Evolutionary conservation across 2,113 vertebrate species (phyloP), one percentile per base, ranked within the genome.

Genomic region (Oxyura jamaicensis): DNA sequence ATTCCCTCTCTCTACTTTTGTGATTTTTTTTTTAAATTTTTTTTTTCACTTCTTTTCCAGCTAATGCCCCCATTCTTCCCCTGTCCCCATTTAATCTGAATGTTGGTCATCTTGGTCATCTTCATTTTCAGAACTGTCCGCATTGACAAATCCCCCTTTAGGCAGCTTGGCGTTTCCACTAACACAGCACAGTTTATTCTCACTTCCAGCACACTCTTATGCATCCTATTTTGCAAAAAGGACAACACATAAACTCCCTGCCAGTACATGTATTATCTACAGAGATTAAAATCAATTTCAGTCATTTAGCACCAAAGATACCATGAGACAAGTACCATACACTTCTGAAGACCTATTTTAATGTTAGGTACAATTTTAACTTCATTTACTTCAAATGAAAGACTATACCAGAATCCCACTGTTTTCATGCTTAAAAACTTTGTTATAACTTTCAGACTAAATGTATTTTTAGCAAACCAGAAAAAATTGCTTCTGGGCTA

Each of bases 231-330:
- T 79, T 65, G 13, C 36, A 29, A 22, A 71, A 75, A 71, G 13
- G n/a, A 41, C 25, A 52, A 17, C 8, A 52, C 21, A 23, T n/a
- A 3, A 59, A 50, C 66, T 86, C 10, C 25, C 17, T 29, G 79
- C 9, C 3, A 59, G 6, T 11, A 44, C 23, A 9, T 8, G 3
- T 22, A 20, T 3, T 28, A 16, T 11, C 12, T 41, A 1, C 18
- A 42, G 20, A 58, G 83, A 63, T 26, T 42, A 72, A 36, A 31
- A 65, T 4, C 4, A 9, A 55, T 74, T n/a, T 13, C 10, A 74
- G 23, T 22, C 7, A 22, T 78, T 55, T 56, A 23, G 9, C 15
- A 21, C 77, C 31, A 74, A 72, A 91, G 18, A 44, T 0, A 3
- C 13, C 4, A 4, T 25, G 4, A 92, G 18, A 78, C 11, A 94